phyloP scores from a whole-genome alignment of 2,113 vertebrate genomes.

The Todiramphus saurophagus region DNA sequence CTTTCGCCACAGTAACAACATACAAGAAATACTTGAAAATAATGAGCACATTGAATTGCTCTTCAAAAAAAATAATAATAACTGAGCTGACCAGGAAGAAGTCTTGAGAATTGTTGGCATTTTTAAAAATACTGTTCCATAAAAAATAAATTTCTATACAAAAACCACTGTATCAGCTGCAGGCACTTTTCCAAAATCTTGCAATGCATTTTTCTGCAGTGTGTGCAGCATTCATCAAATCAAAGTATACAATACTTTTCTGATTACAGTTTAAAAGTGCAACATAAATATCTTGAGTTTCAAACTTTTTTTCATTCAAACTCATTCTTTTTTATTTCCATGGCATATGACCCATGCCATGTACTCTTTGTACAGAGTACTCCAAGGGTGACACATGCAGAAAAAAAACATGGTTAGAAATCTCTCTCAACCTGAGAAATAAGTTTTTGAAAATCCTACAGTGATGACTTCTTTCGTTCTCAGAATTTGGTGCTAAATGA shows the following conservation, averaged over 20 bases:
- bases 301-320: background rate
- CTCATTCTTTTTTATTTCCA: background rate
- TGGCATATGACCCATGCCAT: background rate
- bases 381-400: background rate
- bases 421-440: background rate
- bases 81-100: background rate
- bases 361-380: background rate
- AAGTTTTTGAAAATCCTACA: background rate
- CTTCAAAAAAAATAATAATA: background rate
- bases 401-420: background rate
- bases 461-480: background rate
- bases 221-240: background rate
- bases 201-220: constrained; percentile 24
- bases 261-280: background rate
- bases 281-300: background rate
- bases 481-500: background rate
- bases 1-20: background rate
- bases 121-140: background rate
- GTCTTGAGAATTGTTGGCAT: background rate
- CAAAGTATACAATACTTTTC: background rate
- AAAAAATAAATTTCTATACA: constrained; percentile 1
- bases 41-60: background rate
- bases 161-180: background rate
- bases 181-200: constrained; percentile 41
- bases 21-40: background rate